Evolutionary conservation across 2,888 invertebrate genomes (phyloP), one percentile per base, ranked within the genome.

Genomic region (Drosophila neonasuta): DNA sequence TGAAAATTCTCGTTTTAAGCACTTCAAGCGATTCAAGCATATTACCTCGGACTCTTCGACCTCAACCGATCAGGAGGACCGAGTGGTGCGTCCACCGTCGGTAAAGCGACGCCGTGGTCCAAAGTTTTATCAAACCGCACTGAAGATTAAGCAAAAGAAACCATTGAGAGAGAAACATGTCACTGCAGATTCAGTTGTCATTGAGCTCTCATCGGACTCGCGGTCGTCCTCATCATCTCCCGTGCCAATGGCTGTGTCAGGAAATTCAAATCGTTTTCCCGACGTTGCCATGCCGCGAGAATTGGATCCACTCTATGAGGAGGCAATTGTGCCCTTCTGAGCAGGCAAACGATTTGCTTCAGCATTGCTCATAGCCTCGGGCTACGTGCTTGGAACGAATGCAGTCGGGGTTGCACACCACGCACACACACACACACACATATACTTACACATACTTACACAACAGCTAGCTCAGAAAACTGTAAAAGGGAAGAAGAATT

Each of bases 241-340:
- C 15, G 72, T 55, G 11, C 58, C 49, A 13, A 71, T 57, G 24
- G 51, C 48, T 5, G 60, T 56, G 29, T 52, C 49, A 6, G 62
- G 61, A 17, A 62, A 49, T 49, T 68, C 56, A 5, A 70, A 29
- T 48, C 77, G 54, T 10, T 74, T 59, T 54, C 68, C 58, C 5
- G 50, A 57, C 15, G 62, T 51, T 6, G 46, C 49, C 8, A 17
- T 59, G 60, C 58, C 65, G 0, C n/a, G 61, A 30, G 86, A 85
- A 41, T 30, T 86, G 54, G 80, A 89, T 79, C 89, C 89, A 24
- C 74, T 89, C 9, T 89, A 86, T 61, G 89, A 89, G 62, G 89
- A 89, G 64, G 89, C 87, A 77, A 77, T 89, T 51, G 84, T 88
- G 20, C 82, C 83, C 17, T 80, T 71, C 51, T 82, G 54, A 66